These are phyloP conservation scores for Callionymus lyra DNA, from an alignment of 2,113 vertebrate species.

Conservation along the genomic window DNA sequence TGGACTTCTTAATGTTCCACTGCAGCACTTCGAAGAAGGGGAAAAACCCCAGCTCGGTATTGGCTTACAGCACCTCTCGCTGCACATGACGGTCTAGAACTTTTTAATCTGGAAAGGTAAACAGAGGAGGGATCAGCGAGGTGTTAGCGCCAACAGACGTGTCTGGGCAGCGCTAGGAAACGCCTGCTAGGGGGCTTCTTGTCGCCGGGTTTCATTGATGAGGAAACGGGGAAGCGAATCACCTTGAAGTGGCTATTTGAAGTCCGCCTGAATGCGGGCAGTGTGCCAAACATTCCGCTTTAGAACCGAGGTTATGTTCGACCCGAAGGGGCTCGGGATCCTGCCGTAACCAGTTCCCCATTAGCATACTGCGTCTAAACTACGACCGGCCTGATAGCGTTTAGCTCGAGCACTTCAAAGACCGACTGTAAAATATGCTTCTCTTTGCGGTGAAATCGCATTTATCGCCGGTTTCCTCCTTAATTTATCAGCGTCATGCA, in stretches of 20 bases:
- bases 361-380: not conserved
- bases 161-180: conserved; percentile 29
- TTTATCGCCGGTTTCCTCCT: conserved; percentile 1
- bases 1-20: conserved; percentile 41
- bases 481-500: conserved; percentile 18
- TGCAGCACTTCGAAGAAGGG: conserved; percentile 36
- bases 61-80: conserved; percentile 43
- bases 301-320: conserved; percentile 7
- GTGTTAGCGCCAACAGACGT: conserved; percentile 30
- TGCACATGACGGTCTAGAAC: conserved; percentile 23
- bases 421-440: too few species aligned
- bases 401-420: too few species aligned
- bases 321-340: not conserved
- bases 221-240: conserved; percentile 33
- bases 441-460: too few species aligned
- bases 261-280: conserved; percentile 32
- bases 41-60: conserved; percentile 54
- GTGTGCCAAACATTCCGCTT: conserved; percentile 33
- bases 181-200: conserved; percentile 23
- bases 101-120: conserved; percentile 41
- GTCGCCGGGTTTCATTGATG: conserved; percentile 39
- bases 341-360: conserved; percentile 4
- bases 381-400: too few species aligned
- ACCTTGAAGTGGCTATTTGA: conserved; percentile 35
- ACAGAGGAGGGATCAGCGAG: conserved; percentile 18